Evolutionary conservation across 2,797 vertebrate species (phyloP), one percentile per base, ranked within the genome.

Genomic region (Manis javanica): DNA sequence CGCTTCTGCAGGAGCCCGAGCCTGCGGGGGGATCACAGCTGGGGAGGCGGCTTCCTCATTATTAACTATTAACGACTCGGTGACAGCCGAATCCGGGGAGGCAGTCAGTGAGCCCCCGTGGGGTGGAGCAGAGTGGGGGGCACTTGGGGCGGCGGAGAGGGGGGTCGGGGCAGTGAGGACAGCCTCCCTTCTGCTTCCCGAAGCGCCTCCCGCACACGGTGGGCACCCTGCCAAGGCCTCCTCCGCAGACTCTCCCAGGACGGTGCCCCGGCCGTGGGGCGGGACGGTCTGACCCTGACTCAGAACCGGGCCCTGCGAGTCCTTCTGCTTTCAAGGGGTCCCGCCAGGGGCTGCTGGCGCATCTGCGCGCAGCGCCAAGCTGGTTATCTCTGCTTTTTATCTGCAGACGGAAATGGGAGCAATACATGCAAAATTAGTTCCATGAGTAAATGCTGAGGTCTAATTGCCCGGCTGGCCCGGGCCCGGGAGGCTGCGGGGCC

Each of bases 301-400:
- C 91, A 78, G 86, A 91, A 3, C 57, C 55, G 0, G n/a, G 51
- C 63, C 16, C 55, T 5, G 0, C 0, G 34, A 51, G 61, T 23
- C 69, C 90, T 57, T 23, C 18, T 14, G 29, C 87, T 84, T 61
- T 78, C 14, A 55, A 77, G 72, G 5, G 8, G 72, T 49, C 81
- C 75, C 75, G 1, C 42, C 0, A 4, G 29, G 51, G 29, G 83
- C 59, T 81, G 82, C 78, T 3, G 26, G 19, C 19, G 46, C 37
- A 0, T 12, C 89, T 24, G 0, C 0, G 29, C 37, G 82, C 90
- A 39, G 78, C 5, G 74, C 94, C 87, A 34, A 71, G 82, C 79
- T 24, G 26, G 26, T 83, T 97, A 97, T 97, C 97, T 92, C 94
- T 92, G 97, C 96, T 98, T 89, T 97, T 95, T 97, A 97, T 98